These are phyloP conservation scores for Gavia stellata DNA, from an alignment of 2,113 vertebrate species.

Conservation along the genomic window DNA sequence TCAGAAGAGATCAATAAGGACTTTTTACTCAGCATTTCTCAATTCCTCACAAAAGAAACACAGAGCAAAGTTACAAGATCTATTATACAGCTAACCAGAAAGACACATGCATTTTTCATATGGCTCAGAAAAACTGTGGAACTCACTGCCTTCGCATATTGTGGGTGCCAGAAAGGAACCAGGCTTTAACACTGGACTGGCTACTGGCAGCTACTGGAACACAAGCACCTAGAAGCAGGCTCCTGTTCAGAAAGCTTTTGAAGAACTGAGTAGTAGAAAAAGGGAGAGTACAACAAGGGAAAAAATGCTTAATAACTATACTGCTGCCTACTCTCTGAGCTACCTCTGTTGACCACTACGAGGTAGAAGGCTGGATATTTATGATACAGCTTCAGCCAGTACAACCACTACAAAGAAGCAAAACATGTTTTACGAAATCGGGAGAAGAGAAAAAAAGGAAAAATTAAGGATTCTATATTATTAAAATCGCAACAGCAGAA, in stretches of 20 bases:
- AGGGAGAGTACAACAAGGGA: not conserved
- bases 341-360: not conserved
- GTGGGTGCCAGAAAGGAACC: not conserved
- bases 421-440: not conserved
- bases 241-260: not conserved
- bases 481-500: not conserved
- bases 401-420: not conserved
- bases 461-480: not conserved
- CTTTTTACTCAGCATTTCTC: not conserved
- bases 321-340: not conserved
- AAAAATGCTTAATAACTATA: not conserved
- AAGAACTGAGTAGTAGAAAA: not conserved
- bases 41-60: not conserved
- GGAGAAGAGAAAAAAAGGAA: not conserved
- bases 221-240: not conserved
- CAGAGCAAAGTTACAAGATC: not conserved
- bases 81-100: not conserved
- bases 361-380: not conserved
- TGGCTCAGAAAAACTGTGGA: not conserved
- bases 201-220: not conserved
- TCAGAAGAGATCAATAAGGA: not conserved
- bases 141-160: not conserved
- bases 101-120: not conserved
- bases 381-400: not conserved
- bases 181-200: not conserved